A percentile compares a stretch with the other conserved stretches of the same genome.
Evolutionary conservation across 1,140 invertebrate species (phyloP).

Genomic region (Calliphora vicina): DNA sequence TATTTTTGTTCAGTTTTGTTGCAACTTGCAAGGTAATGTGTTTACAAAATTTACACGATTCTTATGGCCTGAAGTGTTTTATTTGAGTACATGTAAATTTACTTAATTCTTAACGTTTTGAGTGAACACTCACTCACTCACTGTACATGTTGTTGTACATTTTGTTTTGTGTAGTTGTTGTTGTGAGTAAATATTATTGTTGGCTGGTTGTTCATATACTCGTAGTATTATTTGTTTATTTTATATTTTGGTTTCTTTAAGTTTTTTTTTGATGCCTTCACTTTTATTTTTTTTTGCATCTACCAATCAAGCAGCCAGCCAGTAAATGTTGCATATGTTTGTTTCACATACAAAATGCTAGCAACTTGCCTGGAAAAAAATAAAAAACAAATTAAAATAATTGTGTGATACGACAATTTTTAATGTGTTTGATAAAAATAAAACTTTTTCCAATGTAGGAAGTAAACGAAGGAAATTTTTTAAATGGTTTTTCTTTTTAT

Average conservation of each 20-base stretch:
- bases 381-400: neutral
- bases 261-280: neutral
- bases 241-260: neutral
- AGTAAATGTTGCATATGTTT: neutral
- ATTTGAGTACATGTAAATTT: neutral
- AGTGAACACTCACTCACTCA: neutral
- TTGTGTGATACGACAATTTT: neutral
- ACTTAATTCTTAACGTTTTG: neutral
- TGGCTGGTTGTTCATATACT: neutral
- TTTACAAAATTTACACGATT: neutral
- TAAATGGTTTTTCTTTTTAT: neutral
- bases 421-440: conserved; percentile 2
- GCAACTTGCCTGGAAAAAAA: neutral
- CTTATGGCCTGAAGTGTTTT: neutral
- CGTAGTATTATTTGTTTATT: neutral
- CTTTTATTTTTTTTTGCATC: neutral
- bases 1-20: neutral
- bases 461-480: neutral
- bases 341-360: neutral
- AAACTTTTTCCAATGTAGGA: neutral
- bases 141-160: neutral
- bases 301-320: neutral
- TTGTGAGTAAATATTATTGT: neutral
- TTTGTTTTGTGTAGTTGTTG: neutral
- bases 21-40: neutral